Evolutionary conservation across 2,888 invertebrate genomes (phyloP).

Genomic region (Tenthredo distinguenda): DNA sequence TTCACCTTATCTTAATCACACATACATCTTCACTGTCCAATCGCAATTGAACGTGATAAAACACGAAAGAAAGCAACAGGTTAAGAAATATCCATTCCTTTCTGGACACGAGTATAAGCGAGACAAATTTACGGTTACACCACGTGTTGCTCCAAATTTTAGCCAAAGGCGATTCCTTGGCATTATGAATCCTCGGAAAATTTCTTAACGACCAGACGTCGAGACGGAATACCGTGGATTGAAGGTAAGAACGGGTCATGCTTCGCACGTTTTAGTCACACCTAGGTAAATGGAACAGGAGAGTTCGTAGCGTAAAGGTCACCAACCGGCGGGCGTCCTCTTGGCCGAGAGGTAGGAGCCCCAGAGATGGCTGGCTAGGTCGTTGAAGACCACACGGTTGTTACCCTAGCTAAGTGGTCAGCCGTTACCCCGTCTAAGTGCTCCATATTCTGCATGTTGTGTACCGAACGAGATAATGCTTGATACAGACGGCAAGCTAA

Average conservation of each 20-base stretch:
- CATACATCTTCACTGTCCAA: neutral
- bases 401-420: constrained; percentile 70
- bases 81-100: neutral
- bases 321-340: constrained; percentile 63
- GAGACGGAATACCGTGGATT: neutral
- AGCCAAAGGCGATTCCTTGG: neutral
- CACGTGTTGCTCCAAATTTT: neutral
- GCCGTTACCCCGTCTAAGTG: constrained; percentile 68
- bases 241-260: constrained; percentile 7
- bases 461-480: constrained; percentile 64
- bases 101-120: neutral
- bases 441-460: constrained; percentile 67
- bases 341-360: constrained; percentile 53
- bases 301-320: constrained; percentile 67
- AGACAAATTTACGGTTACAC: neutral
- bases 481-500: constrained; percentile 55
- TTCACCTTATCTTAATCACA: neutral
- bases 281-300: constrained; percentile 59
- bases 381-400: constrained; percentile 65
- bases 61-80: neutral
- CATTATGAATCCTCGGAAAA: neutral
- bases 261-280: constrained; percentile 9
- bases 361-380: constrained; percentile 57
- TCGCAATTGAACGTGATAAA: neutral
- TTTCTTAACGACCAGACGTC: neutral